Base-by-base conservation (phyloP, 2,113 vertebrate species). In the Excalfactoria chinensis region DNA sequence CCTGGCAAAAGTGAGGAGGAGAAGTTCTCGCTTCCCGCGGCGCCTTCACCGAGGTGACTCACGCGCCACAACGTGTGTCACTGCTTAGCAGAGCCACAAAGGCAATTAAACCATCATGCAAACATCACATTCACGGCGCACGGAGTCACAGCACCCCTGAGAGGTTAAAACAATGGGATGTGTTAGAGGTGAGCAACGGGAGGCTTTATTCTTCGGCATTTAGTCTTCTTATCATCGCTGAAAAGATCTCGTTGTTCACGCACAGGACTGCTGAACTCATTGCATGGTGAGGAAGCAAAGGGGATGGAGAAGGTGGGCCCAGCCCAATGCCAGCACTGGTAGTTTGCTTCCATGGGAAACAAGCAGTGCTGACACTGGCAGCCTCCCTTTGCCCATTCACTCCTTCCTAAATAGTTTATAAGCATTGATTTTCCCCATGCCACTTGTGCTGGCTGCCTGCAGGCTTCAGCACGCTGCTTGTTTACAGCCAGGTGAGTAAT, bases 11-110 rank as follows among this genome's bases (percentile, higher is more conserved):
- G 63, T 25, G 26, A 4, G 26, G 34, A 90, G 64, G 89, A 84
- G 16, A 69, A 93, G 81, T 56, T 93, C 88, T 70, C 53, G 1
- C 53, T 96, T 88, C 86, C 76, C 95, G 6, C 7, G 1, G 92
- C 73, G 93, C 93, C 73, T 77, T 71, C 7, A 6, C 90, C 35
- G 16, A 30, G 85, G 86, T 93, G 88, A 97, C 66, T 94, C 94
- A 96, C 58, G 14, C 68, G 8, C 91, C 76, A 94, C 86, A 63
- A 76, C 5, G 72, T 72, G 94, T 96, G 94, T 94, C 95, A 95
- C 44, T 69, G 71, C 76, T 97, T 86, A 78, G 70, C 41, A 92
- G 70, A 90, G 69, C 87, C 2, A 5, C 86, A 67, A n/a, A 70
- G 79, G 81, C 87, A 96, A 93, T 95, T 93, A 73, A 21, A 73